Conservation (phyloP, 2,797 vertebrate species). For the Sparus aurata region DNA sequence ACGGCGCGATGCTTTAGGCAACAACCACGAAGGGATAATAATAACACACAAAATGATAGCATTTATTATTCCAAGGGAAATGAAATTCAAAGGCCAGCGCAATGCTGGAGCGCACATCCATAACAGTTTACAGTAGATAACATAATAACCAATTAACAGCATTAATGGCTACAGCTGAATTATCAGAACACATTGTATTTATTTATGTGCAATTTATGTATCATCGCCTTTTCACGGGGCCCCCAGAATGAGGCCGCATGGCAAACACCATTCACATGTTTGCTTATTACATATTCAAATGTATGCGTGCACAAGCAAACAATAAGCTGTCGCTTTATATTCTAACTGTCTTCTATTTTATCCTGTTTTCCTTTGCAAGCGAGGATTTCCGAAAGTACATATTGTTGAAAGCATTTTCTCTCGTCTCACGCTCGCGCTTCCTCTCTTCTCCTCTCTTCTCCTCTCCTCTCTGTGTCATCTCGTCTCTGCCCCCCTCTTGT, state of each 20-base stretch:
- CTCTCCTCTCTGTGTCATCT: constrained; percentile 2
- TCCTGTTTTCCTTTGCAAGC: neutral
- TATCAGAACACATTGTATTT: constrained; percentile 9
- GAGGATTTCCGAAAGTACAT: constrained; percentile 13
- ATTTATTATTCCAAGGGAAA: constrained; percentile 45
- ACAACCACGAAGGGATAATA: constrained; percentile 22
- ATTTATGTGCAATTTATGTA: constrained; percentile 22
- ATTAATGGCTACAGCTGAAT: constrained; percentile 8
- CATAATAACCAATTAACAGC: constrained; percentile 40
- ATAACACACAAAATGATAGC: constrained; percentile 20
- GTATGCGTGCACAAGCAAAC: constrained; percentile 10
- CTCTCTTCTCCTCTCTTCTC: neutral
- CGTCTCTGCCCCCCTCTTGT: constrained; percentile 18
- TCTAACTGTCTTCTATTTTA: neutral
- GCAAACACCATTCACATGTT: constrained; percentile 24
- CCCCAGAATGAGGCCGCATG: constrained; percentile 13
- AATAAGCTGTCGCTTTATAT: constrained; percentile 22
- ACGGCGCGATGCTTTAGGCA: constrained; percentile 36
- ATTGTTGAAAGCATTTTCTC: neutral
- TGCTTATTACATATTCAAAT: constrained; percentile 38
- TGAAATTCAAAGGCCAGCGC: constrained; percentile 26
- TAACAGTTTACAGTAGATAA: constrained; percentile 25
- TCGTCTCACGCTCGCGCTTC: neutral
- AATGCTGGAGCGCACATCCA: neutral
- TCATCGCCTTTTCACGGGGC: constrained; percentile 23